These are phyloP conservation scores for Nerophis ophidion DNA, from an alignment of 2,113 vertebrate species.

Conservation along the genomic window DNA sequence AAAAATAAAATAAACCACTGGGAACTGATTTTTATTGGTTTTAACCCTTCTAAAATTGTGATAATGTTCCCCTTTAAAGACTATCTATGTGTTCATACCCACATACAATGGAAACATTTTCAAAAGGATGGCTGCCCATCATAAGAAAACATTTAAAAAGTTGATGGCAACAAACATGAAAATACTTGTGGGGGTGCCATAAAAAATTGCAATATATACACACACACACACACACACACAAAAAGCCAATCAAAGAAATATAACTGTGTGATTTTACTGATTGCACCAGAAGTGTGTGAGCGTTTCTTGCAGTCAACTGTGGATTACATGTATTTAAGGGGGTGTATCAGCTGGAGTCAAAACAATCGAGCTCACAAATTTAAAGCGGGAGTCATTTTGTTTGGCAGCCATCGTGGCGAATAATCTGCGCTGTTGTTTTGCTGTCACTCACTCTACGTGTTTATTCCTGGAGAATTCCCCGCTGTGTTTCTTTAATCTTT, in stretches of 20 bases:
- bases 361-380: background rate
- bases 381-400: background rate
- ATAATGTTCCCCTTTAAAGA: no score
- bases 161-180: no score
- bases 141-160: no score
- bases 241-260: background rate
- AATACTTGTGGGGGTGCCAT: no score
- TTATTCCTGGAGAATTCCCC: background rate
- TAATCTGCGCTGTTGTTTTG: background rate
- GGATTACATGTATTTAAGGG: background rate
- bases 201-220: no score
- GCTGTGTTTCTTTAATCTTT: background rate
- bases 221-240: no score
- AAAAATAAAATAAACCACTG: no score
- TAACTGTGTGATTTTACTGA: background rate
- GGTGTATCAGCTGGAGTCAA: background rate
- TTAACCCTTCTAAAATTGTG: no score
- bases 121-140: no score
- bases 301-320: background rate
- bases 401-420: background rate
- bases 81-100: no score
- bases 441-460: conserved; percentile 1
- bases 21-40: no score
- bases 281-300: background rate
- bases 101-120: no score